These are phyloP conservation scores for Delia radicum DNA, from an alignment of 1,140 invertebrate genomes.

Conservation along the genomic window DNA sequence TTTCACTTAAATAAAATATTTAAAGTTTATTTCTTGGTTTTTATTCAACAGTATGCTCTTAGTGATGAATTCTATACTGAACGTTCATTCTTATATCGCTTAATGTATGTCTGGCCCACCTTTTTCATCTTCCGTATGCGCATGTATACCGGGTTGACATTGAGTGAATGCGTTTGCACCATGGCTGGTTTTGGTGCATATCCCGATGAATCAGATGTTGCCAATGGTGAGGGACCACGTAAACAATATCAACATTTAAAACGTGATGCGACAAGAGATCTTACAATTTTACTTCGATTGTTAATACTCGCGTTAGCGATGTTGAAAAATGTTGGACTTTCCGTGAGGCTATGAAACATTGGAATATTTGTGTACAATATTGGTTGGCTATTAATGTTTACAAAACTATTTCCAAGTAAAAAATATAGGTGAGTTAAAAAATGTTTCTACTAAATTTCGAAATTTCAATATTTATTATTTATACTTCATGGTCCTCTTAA, in stretches of 20 bases:
- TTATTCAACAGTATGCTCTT: constrained; percentile 72
- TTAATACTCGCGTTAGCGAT: constrained; percentile 78
- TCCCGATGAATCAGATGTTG: constrained; percentile 69
- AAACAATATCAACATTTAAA: constrained; percentile 61
- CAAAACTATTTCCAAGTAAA: constrained; percentile 75
- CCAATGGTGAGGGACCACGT: constrained; percentile 80
- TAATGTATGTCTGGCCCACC: constrained; percentile 82
- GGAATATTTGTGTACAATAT: constrained; percentile 95
- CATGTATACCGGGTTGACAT: constrained; percentile 84
- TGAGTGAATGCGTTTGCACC: constrained; percentile 91
- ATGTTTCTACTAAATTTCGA: too few species aligned
- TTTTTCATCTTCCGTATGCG: constrained; percentile 87
- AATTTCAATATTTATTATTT: too few species aligned
- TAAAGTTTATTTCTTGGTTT: too few species aligned
- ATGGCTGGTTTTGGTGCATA: constrained; percentile 89
- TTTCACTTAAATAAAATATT: too few species aligned
- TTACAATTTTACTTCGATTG: constrained; percentile 81
- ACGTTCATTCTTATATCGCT: constrained; percentile 70
- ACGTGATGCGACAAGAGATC: constrained; percentile 59
- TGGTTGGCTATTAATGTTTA: constrained; percentile 91
- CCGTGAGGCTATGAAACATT: constrained; percentile 81
- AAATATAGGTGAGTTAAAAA: constrained; percentile 52
- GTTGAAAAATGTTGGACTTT: constrained; percentile 77
- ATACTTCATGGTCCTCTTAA: too few species aligned
- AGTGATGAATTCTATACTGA: constrained; percentile 68